A percentile compares a stretch with the other conserved stretches of the same genome.
Evolutionary conservation across 2,888 invertebrate species (phyloP).

Genomic region (Cheilosia scutellata): DNA sequence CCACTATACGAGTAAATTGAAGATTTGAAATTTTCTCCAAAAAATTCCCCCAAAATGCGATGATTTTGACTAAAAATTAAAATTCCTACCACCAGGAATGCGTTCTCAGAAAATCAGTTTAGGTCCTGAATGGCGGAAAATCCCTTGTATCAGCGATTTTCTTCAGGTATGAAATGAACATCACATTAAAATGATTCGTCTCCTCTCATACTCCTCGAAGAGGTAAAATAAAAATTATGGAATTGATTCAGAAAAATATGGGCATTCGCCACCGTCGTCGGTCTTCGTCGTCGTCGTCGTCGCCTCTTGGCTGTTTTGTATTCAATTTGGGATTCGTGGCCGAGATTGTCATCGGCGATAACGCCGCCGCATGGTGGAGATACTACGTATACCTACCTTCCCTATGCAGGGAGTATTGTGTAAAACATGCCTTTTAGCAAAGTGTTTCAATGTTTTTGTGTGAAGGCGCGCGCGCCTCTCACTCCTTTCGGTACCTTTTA

Average conservation of each 20-base stretch:
- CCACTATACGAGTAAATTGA: too few relatives aligned
- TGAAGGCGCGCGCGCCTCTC: conserved; percentile 68
- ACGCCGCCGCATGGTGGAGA: conserved; percentile 52
- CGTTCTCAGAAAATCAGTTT: conserved; percentile 31
- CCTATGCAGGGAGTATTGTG: conserved; percentile 71
- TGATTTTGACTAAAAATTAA: conserved; percentile 4
- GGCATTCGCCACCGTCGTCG: conserved; percentile 60
- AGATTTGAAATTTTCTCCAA: too few relatives aligned
- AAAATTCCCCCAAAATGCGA: too few relatives aligned
- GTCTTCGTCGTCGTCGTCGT: conserved; percentile 33
- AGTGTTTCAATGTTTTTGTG: conserved; percentile 74
- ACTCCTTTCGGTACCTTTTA: conserved; percentile 66
- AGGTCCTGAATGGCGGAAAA: conserved; percentile 11
- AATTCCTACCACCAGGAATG: conserved; percentile 25
- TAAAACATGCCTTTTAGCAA: conserved; percentile 76
- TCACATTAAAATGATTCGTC: conserved; percentile 19
- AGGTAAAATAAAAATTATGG: conserved; percentile 66
- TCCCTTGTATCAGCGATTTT: conserved; percentile 23
- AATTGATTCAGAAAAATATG: conserved; percentile 75
- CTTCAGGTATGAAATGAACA: conserved; percentile 20
- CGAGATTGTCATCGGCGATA: conserved; percentile 75
- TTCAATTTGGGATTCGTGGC: conserved; percentile 76
- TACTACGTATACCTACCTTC: conserved; percentile 33
- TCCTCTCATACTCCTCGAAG: conserved; percentile 19
- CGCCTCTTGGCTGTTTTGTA: conserved; percentile 74